phyloP scores from a whole-genome alignment of 2,113 vertebrate species.

The Caranx ignobilis region DNA sequence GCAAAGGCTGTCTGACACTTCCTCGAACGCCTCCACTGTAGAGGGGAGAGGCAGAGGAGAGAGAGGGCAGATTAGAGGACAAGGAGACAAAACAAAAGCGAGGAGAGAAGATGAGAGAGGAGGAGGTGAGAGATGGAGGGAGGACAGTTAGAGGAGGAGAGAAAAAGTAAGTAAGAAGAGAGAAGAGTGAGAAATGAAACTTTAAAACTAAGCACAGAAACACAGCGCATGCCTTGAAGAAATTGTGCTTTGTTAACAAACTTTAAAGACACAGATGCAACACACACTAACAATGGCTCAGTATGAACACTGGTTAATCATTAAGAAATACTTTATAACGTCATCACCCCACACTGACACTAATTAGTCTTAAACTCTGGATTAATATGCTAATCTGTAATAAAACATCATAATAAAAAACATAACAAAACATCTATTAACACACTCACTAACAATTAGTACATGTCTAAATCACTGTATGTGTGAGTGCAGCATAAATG shows the following conservation, averaged over 20 bases:
- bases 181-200: background rate
- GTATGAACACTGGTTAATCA: too few species aligned
- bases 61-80: constrained; percentile 10
- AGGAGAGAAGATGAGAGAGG: constrained; percentile 17
- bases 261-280: background rate
- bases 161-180: background rate
- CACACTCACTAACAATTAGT: too few species aligned
- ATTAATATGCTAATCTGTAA: too few species aligned
- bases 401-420: too few species aligned
- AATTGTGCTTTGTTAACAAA: background rate
- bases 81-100: constrained; percentile 10
- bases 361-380: too few species aligned
- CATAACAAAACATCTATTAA: too few species aligned
- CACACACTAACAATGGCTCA: too few species aligned
- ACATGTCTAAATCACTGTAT: too few species aligned
- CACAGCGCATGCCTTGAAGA: background rate
- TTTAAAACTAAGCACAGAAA: background rate
- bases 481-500: too few species aligned
- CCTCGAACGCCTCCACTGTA: constrained; percentile 96
- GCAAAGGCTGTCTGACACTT: constrained; percentile 94
- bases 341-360: too few species aligned
- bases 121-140: constrained; percentile 19
- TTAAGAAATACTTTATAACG: too few species aligned
- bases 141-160: constrained; percentile 13
- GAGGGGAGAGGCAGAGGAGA: constrained; percentile 19